These are phyloP conservation scores for Drosophila chauvacae DNA, from an alignment of 1,140 invertebrate species.

Conservation along the genomic window DNA sequence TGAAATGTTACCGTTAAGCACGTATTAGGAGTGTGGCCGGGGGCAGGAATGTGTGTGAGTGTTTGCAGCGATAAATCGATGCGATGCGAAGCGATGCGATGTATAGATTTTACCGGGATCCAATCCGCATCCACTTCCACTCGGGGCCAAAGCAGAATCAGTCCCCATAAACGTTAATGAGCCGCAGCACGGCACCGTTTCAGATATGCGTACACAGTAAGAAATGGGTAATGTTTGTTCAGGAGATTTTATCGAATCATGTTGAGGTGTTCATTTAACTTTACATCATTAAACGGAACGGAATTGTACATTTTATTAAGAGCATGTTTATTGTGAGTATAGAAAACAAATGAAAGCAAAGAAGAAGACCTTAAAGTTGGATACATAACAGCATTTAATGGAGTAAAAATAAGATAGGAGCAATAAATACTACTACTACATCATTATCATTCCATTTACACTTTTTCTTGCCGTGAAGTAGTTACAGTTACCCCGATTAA, in stretches of 20 bases:
- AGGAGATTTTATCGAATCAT: neutral
- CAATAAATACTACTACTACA: neutral
- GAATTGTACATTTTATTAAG: neutral
- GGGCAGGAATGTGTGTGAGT: constrained; percentile 5
- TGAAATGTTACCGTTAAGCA: constrained; percentile 82
- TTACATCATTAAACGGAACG: neutral
- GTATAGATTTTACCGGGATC: constrained; percentile 48
- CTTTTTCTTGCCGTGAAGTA: neutral
- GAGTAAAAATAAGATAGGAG: neutral
- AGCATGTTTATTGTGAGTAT: neutral
- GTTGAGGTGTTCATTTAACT: neutral
- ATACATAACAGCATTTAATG: neutral
- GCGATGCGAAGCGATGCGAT: constrained; percentile 35
- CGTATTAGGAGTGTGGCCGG: constrained; percentile 64
- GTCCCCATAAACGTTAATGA: constrained; percentile 76
- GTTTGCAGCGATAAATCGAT: constrained; percentile 71
- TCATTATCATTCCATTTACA: neutral
- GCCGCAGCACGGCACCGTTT: constrained; percentile 46
- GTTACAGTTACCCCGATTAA: constrained; percentile 10
- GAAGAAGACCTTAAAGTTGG: neutral
- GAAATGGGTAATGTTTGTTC: neutral
- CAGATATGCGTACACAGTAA: constrained; percentile 15
- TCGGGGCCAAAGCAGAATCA: constrained; percentile 36
- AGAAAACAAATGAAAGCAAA: neutral
- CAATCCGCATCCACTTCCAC: constrained; percentile 7